Evolutionary conservation across 2,113 vertebrate species (phyloP), one percentile per base, ranked within the genome.

Genomic region (Siniperca knerii): DNA sequence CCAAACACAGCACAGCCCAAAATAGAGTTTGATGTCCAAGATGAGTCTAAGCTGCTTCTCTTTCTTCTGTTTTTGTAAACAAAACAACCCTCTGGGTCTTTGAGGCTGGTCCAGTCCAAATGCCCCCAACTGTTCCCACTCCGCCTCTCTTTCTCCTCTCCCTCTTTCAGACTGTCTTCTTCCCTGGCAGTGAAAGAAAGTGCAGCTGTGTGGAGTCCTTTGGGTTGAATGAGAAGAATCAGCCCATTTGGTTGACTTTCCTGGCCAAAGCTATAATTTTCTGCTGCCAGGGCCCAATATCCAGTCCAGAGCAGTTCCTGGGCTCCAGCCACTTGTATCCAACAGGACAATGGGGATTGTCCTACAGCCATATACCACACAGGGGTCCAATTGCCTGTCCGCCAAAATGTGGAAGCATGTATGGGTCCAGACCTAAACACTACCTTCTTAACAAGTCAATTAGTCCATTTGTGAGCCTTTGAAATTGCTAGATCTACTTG

Each of bases 191-290:
- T 75, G 87, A 94, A 90, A 91, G 85, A 91, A 92, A 87, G 83
- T 87, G 89, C 94, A 94, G 94, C 94, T 95, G 93, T 87, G 90
- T 83, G 75, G 86, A 92, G 75, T 93, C 91, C 90, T 92, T 86
- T 78, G 73, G 91, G 80, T 77, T 92, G 89, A 89, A 92, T 82
- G 84, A 92, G 91, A 95, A 91, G 90, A 94, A 92, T 93, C 87
- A 86, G 83, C 86, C 94, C 91, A 92, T 94, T 94, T 88, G 94
- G 88, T 92, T 75, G 87, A 87, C 88, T 91, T 93, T 92, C 86
- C 92, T 89, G 87, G 93, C 90, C 79, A 84, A 85, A 66, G 77
- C 86, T 70, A 52, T 85, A 65, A 80, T 79, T 87, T 65, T 89
- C 60, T 81, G 66, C 88, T 90, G 87, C 92, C 93, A 89, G 89